These are phyloP conservation scores for Eurytoma adleriae DNA, from an alignment of 2,888 invertebrate genomes.

Conservation along the genomic window DNA sequence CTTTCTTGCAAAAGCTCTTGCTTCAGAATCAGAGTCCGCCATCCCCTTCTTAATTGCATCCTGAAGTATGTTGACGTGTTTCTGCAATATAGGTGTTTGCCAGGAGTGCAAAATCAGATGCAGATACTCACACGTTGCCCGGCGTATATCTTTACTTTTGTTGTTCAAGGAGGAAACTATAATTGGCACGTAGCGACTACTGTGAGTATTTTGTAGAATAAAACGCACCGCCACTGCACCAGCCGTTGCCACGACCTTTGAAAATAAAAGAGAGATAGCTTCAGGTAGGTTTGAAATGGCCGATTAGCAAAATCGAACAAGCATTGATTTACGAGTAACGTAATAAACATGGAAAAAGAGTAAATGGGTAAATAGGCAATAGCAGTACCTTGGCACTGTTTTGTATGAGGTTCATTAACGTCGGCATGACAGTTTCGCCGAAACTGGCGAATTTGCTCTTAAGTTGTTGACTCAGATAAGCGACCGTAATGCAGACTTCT, in stretches of 20 bases:
- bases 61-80: slow-evolving; percentile 85
- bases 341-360: background rate
- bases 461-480: slow-evolving; percentile 91
- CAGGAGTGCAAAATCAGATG: slow-evolving; percentile 90
- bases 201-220: slow-evolving; percentile 90
- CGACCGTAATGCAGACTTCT: slow-evolving; percentile 96
- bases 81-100: slow-evolving; percentile 90
- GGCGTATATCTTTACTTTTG: slow-evolving; percentile 95
- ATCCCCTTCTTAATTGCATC: slow-evolving; percentile 93
- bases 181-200: slow-evolving; percentile 87
- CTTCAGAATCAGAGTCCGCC: slow-evolving; percentile 94
- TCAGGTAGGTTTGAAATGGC: background rate
- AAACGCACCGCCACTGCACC: slow-evolving; percentile 91
- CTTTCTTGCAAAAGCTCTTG: slow-evolving; percentile 89
- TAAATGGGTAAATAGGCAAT: background rate
- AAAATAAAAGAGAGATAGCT: slow-evolving; percentile 21
- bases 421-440: slow-evolving; percentile 88
- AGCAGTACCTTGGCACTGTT: slow-evolving; percentile 92
- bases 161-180: slow-evolving; percentile 86
- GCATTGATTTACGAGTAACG: too few species aligned
- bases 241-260: slow-evolving; percentile 90
- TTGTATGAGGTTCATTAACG: slow-evolving; percentile 92
- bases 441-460: slow-evolving; percentile 91
- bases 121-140: slow-evolving; percentile 87
- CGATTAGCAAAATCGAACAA: slow-evolving; percentile 6